Conservation (phyloP, 2,113 vertebrate genomes). For the Gadus macrocephalus region DNA sequence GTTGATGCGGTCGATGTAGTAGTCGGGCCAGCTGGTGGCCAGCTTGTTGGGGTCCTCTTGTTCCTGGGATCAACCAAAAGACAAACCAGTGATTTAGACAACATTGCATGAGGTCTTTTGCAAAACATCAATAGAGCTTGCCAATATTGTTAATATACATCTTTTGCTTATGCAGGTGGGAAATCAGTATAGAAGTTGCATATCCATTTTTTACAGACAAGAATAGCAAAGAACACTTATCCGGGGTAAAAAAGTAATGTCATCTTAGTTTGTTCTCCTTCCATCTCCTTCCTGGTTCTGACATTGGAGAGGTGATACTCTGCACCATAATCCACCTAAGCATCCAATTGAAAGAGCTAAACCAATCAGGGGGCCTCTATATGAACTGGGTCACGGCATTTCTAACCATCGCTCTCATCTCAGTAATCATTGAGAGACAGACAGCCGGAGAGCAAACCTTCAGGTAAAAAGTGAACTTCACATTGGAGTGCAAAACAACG, state of each 20-base stretch:
- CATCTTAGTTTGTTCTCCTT: too few species aligned
- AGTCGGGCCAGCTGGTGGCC: slow-evolving; percentile 98
- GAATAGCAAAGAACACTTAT: too few species aligned
- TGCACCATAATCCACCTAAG: not conserved
- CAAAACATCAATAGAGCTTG: too few species aligned
- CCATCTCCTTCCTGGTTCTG: too few species aligned
- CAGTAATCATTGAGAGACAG: not conserved
- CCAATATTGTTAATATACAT: too few species aligned
- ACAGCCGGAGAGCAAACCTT: slow-evolving; percentile 11
- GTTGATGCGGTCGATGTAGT: slow-evolving; percentile 97
- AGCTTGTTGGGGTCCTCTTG: slow-evolving; percentile 97
- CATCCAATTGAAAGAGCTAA: slow-evolving; percentile 11
- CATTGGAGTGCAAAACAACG: slow-evolving; percentile 9
- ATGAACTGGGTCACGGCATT: slow-evolving; percentile 36
- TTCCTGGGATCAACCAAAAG: slow-evolving; percentile 75
- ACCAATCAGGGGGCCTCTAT: slow-evolving; percentile 13
- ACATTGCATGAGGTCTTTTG: too few species aligned
- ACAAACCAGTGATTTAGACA: slow-evolving; percentile 4
- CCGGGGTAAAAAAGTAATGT: too few species aligned
- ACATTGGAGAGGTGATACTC: too few species aligned
- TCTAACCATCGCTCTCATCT: slow-evolving; percentile 26
- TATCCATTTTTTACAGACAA: too few species aligned
- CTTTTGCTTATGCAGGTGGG: too few species aligned
- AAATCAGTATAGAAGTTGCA: too few species aligned
- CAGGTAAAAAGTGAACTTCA: slow-evolving; percentile 29